Percentiles rank a stretch among this genome's conserved stretches.
Conservation (phyloP, 2,113 vertebrate genomes). For the Hyperoodon ampullatus region DNA sequence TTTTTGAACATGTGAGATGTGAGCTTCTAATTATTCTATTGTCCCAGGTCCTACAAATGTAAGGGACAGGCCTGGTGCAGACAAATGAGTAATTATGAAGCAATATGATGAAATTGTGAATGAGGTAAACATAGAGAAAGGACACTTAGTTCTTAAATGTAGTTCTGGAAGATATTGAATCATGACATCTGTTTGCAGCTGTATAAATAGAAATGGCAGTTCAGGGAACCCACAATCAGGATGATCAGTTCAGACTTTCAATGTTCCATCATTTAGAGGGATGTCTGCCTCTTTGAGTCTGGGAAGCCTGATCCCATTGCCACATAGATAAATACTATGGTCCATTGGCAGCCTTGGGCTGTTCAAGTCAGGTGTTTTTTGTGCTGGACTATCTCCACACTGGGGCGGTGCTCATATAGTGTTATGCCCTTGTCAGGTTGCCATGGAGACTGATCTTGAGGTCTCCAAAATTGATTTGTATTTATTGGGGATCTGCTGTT, state of each 20-base stretch:
- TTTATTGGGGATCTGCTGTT: slow-evolving; percentile 54
- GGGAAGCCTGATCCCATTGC: not conserved
- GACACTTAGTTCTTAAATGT: not conserved
- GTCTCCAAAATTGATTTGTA: slow-evolving; percentile 28
- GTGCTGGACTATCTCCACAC: not conserved
- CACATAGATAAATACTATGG: not conserved
- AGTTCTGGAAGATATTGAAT: slow-evolving; percentile 2
- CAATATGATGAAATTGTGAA: not conserved
- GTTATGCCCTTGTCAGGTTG: slow-evolving; percentile 48
- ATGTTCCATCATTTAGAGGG: not conserved
- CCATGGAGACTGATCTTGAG: slow-evolving; percentile 54
- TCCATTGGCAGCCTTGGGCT: not conserved
- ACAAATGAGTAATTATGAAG: not conserved
- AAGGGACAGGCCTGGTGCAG: not conserved
- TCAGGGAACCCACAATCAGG: not conserved
- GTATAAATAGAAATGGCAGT: not conserved
- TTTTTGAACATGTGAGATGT: not conserved
- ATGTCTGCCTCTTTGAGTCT: not conserved
- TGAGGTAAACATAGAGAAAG: not conserved
- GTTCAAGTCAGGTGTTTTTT: not conserved
- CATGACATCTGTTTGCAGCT: not conserved
- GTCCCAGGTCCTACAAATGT: not conserved
- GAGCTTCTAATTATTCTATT: not conserved
- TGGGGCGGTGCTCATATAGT: not conserved
- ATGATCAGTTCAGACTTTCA: not conserved